Base-by-base conservation (phyloP, 2,797 vertebrate genomes). In the Capromys pilorides region DNA sequence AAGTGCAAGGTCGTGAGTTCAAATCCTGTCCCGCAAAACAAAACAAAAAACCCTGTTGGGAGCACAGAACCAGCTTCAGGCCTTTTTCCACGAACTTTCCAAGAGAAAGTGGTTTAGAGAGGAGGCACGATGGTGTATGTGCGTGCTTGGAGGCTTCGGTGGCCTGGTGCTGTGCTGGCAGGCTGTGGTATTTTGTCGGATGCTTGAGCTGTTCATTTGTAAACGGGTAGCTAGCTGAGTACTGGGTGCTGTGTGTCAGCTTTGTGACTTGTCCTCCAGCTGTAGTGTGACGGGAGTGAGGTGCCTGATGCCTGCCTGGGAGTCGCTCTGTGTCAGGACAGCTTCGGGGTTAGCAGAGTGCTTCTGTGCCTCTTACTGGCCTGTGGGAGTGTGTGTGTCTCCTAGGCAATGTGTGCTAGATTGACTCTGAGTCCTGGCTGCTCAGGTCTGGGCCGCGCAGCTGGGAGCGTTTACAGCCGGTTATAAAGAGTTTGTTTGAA, bases 401-500 rank as follows among this genome's bases (percentile, higher is more conserved):
- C 91, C 54, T 13, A 93, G 82, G 88, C 93, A 91, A 80, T 94
- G 88, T 96, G 89, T 95, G 91, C 95, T 86, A 62, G 90, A 81
- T 92, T 88, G 86, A 79, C 49, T 54, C 45, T 54, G 95, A 97
- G 89, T 92, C 94, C 26, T 26, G 94, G 96, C 96, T 73, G 88
- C 96, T 85, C 80, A 71, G 94, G 88, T 95, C 88, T 94, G 96
- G 90, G 97, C 95, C 95, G 96, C 93, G 96, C 98, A 98, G 97
- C 98, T 98, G 98, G 97, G 98, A 98, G 97, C 98, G 96, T 98
- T 98, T 98, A 98, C 96, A 97, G 97, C 98, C 94, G 95, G 97
- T 98, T 98, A 98, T 98, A 98, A 98, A 98, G 98, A 97, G 96
- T 97, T 97, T 97, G 98, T 98, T 98, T 98, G 98, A 98, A 98